phyloP scores from a whole-genome alignment of 2,797 vertebrate genomes.

The Brotula barbata region DNA sequence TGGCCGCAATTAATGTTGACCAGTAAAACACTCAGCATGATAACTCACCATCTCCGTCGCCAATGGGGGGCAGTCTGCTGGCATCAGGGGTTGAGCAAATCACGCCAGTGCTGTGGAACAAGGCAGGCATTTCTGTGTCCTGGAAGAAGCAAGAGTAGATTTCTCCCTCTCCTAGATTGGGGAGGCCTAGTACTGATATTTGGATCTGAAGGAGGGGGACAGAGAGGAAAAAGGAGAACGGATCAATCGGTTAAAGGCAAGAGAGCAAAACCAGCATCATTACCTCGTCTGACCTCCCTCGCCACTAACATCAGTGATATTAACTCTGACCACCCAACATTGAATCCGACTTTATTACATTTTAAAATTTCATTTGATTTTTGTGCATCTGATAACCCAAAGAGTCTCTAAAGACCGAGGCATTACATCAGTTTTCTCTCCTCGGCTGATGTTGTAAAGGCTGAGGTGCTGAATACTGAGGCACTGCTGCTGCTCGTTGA shows the following conservation, averaged over 20 bases:
- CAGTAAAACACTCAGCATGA: not conserved
- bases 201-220: conserved; percentile 79
- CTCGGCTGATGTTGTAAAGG: conserved; percentile 90
- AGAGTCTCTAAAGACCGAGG: not conserved
- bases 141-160: conserved; percentile 92
- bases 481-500: conserved; percentile 83
- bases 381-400: not conserved
- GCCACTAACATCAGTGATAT: too few relatives aligned
- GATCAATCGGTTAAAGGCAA: too few relatives aligned
- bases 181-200: conserved; percentile 85
- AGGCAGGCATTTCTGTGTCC: conserved; percentile 85
- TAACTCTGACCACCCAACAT: too few relatives aligned
- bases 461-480: conserved; percentile 83
- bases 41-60: conserved; percentile 85
- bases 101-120: conserved; percentile 81
- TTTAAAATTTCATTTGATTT: not conserved
- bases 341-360: not conserved
- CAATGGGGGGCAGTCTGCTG: conserved; percentile 79
- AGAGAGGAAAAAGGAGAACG: not conserved
- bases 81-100: conserved; percentile 88
- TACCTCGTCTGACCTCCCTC: too few relatives aligned
- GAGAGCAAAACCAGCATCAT: too few relatives aligned
- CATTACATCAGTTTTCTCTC: conserved; percentile 86
- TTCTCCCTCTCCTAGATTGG: conserved; percentile 82
- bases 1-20: not conserved